A percentile compares a stretch with the other conserved stretches of the same genome.
Evolutionary conservation across 2,113 vertebrate genomes (phyloP).

Genomic region (Mustela nigripes): DNA sequence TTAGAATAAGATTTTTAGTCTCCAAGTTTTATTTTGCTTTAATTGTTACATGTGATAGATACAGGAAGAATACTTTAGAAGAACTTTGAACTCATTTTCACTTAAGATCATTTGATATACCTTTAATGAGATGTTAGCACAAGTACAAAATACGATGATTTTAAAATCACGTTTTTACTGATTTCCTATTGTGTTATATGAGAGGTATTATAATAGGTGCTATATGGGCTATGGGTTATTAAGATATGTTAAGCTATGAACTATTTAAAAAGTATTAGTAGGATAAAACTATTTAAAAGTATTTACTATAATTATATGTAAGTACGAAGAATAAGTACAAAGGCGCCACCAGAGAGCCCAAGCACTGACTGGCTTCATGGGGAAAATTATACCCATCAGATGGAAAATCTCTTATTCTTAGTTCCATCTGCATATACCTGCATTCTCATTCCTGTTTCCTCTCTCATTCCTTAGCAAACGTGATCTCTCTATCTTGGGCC

Average conservation of each 20-base stretch:
- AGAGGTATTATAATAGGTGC: neutral
- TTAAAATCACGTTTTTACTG: neutral
- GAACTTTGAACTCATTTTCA: neutral
- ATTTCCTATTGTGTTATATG: neutral
- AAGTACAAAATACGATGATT: slow-evolving; percentile 36
- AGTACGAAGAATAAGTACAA: neutral
- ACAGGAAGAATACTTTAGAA: slow-evolving; percentile 31
- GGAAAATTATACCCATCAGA: neutral
- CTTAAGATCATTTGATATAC: neutral
- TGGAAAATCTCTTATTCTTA: neutral
- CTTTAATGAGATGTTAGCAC: neutral
- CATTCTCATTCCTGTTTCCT: neutral
- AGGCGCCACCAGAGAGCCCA: neutral
- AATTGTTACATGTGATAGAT: neutral
- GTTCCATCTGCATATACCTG: neutral
- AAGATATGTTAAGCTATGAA: neutral
- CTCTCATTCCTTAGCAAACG: neutral
- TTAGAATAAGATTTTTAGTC: slow-evolving; percentile 32
- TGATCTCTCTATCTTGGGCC: neutral
- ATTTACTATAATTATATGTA: neutral
- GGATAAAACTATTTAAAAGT: neutral
- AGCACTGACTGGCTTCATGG: neutral
- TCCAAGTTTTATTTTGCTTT: slow-evolving; percentile 27
- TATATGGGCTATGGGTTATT: neutral
- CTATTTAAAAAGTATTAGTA: neutral